A percentile compares a stretch with the other conserved stretches of the same genome.
These are phyloP conservation scores for Daubentonia madagascariensis DNA, from an alignment of 2,113 vertebrate species.

Conservation along the genomic window DNA sequence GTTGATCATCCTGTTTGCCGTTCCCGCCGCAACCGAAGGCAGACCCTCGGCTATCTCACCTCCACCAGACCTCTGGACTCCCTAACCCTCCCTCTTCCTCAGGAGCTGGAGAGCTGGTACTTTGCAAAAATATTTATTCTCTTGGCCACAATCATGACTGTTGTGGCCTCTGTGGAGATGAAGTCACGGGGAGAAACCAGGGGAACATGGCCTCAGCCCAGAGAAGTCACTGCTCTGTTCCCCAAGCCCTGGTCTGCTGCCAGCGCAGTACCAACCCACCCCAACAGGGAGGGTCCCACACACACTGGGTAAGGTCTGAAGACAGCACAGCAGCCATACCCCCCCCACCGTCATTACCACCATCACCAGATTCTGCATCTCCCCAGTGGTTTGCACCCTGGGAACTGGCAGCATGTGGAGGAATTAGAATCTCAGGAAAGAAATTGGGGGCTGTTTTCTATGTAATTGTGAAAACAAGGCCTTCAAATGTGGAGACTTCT, in stretches of 20 bases:
- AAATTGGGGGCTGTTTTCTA: conserved; percentile 66
- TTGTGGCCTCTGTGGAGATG: conserved; percentile 78
- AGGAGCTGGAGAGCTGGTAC: conserved; percentile 89
- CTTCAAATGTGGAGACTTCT: conserved; percentile 57
- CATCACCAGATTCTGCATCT: conserved; percentile 40
- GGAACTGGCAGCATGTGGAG: conserved; percentile 55
- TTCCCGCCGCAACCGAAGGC: conserved; percentile 88
- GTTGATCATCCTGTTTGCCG: conserved; percentile 88
- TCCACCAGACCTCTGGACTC: conserved; percentile 79
- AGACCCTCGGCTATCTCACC: conserved; percentile 80
- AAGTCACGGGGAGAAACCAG: conserved; percentile 75
- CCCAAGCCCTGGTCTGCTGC: conserved; percentile 27
- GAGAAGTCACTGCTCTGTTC: conserved; percentile 73
- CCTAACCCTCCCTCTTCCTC: conserved; percentile 73
- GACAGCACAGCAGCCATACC: conserved; percentile 72
- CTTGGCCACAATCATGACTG: conserved; percentile 70
- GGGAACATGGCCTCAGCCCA: conserved; percentile 75
- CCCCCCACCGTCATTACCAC: conserved; percentile 35
- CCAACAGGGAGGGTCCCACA: conserved; percentile 61
- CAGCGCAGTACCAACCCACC: neutral
- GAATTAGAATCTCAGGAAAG: conserved; percentile 80
- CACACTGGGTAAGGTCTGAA: conserved; percentile 59
- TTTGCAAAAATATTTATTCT: conserved; percentile 85
- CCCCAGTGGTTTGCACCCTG: conserved; percentile 47
- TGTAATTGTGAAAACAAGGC: conserved; percentile 58